Evolutionary conservation across 2,113 vertebrate species (phyloP).

Genomic region (Phoxinus phoxinus): DNA sequence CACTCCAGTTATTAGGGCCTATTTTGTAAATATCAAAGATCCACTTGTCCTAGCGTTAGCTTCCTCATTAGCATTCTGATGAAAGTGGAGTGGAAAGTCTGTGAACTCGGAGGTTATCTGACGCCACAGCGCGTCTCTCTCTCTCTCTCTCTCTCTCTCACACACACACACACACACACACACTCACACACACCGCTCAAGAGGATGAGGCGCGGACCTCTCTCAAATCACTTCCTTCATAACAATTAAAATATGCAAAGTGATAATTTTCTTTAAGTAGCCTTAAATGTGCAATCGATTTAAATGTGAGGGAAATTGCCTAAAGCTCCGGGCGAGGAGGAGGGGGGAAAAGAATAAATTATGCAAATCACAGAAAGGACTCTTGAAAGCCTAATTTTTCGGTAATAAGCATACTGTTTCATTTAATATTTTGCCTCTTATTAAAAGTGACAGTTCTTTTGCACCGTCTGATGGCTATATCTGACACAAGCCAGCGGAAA

Average conservation of each 20-base stretch:
- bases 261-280: slow-evolving; percentile 99
- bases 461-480: slow-evolving; percentile 99
- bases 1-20: slow-evolving; percentile 94
- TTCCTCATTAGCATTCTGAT: slow-evolving; percentile 99
- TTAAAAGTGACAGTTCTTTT: slow-evolving; percentile 99
- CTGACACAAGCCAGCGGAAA: slow-evolving; percentile 95
- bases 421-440: slow-evolving; percentile 99
- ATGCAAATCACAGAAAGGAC: slow-evolving; percentile 99
- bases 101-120: slow-evolving; percentile 99
- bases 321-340: slow-evolving; percentile 89
- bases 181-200: slow-evolving; percentile 81
- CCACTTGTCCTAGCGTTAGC: slow-evolving; percentile 81
- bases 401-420: slow-evolving; percentile 99
- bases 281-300: slow-evolving; percentile 99
- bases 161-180: no score
- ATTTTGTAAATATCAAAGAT: slow-evolving; percentile 99
- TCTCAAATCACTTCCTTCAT: slow-evolving; percentile 99
- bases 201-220: slow-evolving; percentile 98
- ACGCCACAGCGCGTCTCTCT: slow-evolving; percentile 83
- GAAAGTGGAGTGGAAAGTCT: slow-evolving; percentile 94
- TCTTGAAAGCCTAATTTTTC: slow-evolving; percentile 99
- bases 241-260: slow-evolving; percentile 99
- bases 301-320: slow-evolving; percentile 99
- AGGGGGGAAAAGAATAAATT: slow-evolving; percentile 91
- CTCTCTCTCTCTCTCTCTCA: slow-evolving; percentile 82